These are phyloP conservation scores for Drosophila diplacantha DNA, from an alignment of 2,888 invertebrate species.

Conservation along the genomic window DNA sequence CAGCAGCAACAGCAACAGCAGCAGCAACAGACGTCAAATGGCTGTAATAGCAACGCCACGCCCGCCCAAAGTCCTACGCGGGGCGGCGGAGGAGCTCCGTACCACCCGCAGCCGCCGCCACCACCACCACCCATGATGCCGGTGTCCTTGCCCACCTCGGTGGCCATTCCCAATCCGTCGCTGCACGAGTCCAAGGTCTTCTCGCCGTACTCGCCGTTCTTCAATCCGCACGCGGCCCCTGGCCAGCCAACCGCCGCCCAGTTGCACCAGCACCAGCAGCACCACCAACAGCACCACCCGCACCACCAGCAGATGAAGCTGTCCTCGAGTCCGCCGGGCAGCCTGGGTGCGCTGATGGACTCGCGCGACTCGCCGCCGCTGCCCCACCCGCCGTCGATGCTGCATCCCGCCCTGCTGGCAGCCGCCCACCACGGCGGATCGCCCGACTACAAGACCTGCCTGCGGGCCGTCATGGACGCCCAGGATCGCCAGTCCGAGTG, in stretches of 20 bases:
- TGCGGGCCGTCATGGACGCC: slow-evolving; percentile 86
- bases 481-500: slow-evolving; percentile 93
- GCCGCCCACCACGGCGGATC: slow-evolving; percentile 89
- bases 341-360: slow-evolving; percentile 81
- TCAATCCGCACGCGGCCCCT: slow-evolving; percentile 80
- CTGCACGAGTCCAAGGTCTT: slow-evolving; percentile 96
- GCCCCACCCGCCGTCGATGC: slow-evolving; percentile 89
- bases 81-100: slow-evolving; percentile 79
- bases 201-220: slow-evolving; percentile 94
- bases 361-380: slow-evolving; percentile 90
- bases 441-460: slow-evolving; percentile 86
- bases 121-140: slow-evolving; percentile 89
- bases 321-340: slow-evolving; percentile 80
- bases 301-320: slow-evolving; percentile 74
- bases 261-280: slow-evolving; percentile 72
- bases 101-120: slow-evolving; percentile 78
- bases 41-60: slow-evolving; percentile 74
- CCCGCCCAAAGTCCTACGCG: slow-evolving; percentile 83
- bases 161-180: slow-evolving; percentile 97
- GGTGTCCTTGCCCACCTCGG: slow-evolving; percentile 93
- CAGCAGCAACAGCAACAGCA: slow-evolving; percentile 52
- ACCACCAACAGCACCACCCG: slow-evolving; percentile 34
- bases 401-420: slow-evolving; percentile 90
- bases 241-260: slow-evolving; percentile 78
- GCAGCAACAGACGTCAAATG: slow-evolving; percentile 64